Evolutionary conservation across 2,797 vertebrate genomes (phyloP), one percentile per base, ranked within the genome.

Genomic region (Rhynchonycteris naso): DNA sequence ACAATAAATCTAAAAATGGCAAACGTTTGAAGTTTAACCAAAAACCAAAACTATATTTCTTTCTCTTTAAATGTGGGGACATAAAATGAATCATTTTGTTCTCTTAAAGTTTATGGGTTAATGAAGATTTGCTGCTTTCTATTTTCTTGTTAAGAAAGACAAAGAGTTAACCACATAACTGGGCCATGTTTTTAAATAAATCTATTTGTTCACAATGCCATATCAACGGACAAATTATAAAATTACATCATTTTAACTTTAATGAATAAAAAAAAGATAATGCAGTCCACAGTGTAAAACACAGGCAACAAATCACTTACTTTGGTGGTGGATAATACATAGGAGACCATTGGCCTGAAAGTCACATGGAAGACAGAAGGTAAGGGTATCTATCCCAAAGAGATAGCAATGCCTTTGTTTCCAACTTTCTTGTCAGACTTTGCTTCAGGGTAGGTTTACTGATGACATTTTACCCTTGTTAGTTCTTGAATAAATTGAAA

Each of bases 281-380:
- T 22, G 30, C n/a, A 84, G 56, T 61, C n/a, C 18, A 79, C 38
- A 75, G 65, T 72, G 58, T 21, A 88, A 89, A 95, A 65, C 24
- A 35, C 12, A 54, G 66, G 5, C 14, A 69, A 84, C 43, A 81
- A 87, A 47, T 63, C n/a, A 72, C 33, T 63, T 30, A 43, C 75
- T 72, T 83, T 16, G 6, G 30, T 26, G 58, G 26, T 33, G 7
- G 69, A 13, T 75, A 74, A 54, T 33, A 91, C 22, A 26, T 12
- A 50, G 28, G 24, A 74, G 50, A 89, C 54, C 88, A 63, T 52
- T 71, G 65, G 86, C 50, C 79, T 94, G 22, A 79, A 80, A 35
- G 59, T 88, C 63, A 71, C 8, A 12, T n/a, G 91, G 95, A 95
- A 94, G 89, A 89, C 79, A 66, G 58, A 94, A 88, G 50, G 85